Evolutionary conservation across 2,797 vertebrate genomes (phyloP), one percentile per base, ranked within the genome.

Genomic region (Lacerta agilis): DNA sequence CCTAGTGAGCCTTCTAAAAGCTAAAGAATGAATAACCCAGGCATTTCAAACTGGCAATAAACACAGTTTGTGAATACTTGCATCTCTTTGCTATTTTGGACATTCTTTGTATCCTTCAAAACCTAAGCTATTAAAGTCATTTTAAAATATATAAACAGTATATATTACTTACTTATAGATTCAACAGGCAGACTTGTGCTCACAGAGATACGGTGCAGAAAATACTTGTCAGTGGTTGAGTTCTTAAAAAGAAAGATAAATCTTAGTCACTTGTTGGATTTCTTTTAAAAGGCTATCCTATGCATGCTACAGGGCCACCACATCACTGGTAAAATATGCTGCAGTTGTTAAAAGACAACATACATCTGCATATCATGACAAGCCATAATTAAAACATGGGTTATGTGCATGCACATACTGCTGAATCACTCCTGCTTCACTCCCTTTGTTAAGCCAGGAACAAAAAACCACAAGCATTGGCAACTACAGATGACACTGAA

Each of bases 131-230:
- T 15, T 73, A 66, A 79, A 79, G 67, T 1, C 0, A 20, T 79
- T 41, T 64, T 8, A 36, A 15, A 79, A 41, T 72, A 45, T 5
- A 78, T 25, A 8, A 0, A 85, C 33, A 33, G 33, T 83, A 79
- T 38, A 45, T 49, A 49, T 61, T 33, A 73, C 95, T 94, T 94
- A 97, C 97, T 93, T 96, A n/a, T 90, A 83, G 96, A 96, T 25
- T 97, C 97, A 0, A 95, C 3, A 87, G 87, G 77, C 64, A 97
- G 89, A 86, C 43, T 91, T 0, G 89, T 94, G 15, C 29, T 96
- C 79, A 97, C 7, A 64, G 2, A 33, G 86, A 97, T 89, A 20
- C 91, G 92, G 87, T 90, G 89, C 64, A 97, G 95, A 86, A 96
- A 97, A 90, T 96, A 97, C 27, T 86, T 96, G 75, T 89, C 95